Evolutionary conservation across 2,797 vertebrate species (phyloP).

Genomic region (Darevskia nairensis): DNA sequence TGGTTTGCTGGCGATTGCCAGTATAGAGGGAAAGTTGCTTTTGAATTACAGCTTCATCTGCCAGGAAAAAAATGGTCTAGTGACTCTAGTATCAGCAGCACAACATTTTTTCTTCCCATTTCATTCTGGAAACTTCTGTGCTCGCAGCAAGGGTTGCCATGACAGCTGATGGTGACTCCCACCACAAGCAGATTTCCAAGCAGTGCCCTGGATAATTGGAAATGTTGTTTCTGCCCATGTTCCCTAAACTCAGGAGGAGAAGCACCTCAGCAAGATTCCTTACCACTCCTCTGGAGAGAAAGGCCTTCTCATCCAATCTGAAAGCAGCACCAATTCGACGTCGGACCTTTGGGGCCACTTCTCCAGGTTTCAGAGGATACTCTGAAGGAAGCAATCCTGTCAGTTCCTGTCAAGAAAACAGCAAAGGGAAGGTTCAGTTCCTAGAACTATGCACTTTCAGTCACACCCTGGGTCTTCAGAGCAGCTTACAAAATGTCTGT

Average conservation of each 20-base stretch:
- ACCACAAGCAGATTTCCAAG: neutral
- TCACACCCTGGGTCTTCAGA: neutral
- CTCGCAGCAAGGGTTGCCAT: neutral
- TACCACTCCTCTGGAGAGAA: slow-evolving; percentile 82
- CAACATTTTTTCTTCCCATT: neutral
- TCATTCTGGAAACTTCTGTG: neutral
- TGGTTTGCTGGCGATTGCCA: neutral
- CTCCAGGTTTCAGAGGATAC: slow-evolving; percentile 88
- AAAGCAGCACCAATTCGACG: slow-evolving; percentile 90
- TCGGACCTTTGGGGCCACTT: slow-evolving; percentile 88
- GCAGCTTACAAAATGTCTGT: neutral
- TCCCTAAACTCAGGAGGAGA: neutral
- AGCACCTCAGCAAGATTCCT: neutral
- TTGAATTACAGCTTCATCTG: neutral
- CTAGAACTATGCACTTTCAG: neutral
- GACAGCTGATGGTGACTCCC: neutral
- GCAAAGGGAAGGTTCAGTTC: neutral
- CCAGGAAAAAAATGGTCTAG: neutral
- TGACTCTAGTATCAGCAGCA: neutral
- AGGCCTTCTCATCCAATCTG: slow-evolving; percentile 86
- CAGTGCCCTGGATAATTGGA: neutral
- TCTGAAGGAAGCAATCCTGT: slow-evolving; percentile 86
- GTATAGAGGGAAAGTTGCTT: neutral
- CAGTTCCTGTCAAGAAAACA: slow-evolving; percentile 82
- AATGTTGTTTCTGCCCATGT: neutral